Evolutionary conservation across 1,140 invertebrate genomes (phyloP).

Genomic region (Eupeodes corollae): DNA sequence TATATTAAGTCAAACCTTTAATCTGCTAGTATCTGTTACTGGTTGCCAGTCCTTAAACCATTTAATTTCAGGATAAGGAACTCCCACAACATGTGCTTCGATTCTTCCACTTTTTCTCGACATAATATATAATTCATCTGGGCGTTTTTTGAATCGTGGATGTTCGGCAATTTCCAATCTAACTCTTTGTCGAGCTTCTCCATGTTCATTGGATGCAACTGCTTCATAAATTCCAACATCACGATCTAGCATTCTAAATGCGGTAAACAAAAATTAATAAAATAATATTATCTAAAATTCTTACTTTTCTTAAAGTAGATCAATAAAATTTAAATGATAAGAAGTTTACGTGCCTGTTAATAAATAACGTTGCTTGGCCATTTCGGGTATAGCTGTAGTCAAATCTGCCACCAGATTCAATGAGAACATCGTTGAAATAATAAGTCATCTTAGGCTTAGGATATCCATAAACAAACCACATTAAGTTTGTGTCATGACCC

Average conservation of each 20-base stretch:
- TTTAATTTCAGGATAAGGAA: constrained; percentile 88
- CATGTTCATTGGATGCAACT: constrained; percentile 84
- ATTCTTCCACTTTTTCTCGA: constrained; percentile 59
- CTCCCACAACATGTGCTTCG: constrained; percentile 75
- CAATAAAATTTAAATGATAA: neutral
- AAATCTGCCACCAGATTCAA: constrained; percentile 70
- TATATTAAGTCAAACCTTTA: constrained; percentile 54
- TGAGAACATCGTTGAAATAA: constrained; percentile 70
- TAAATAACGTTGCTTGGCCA: constrained; percentile 75
- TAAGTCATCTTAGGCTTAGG: constrained; percentile 83
- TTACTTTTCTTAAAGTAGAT: too few species aligned
- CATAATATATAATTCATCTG: constrained; percentile 70
- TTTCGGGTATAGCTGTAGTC: constrained; percentile 79
- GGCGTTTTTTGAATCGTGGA: constrained; percentile 76
- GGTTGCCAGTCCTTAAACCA: constrained; percentile 97
- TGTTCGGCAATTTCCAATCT: constrained; percentile 80
- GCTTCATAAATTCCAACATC: constrained; percentile 92
- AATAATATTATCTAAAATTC: too few species aligned
- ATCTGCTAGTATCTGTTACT: constrained; percentile 61
- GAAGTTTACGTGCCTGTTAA: constrained; percentile 54
- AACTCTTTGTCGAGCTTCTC: constrained; percentile 73
- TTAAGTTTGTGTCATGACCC: constrained; percentile 72
- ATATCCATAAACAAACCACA: constrained; percentile 89
- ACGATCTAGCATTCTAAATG: constrained; percentile 66
- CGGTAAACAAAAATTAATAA: too few species aligned